Conservation (phyloP, 1,140 invertebrate species). For the Drosophila littoralis region DNA sequence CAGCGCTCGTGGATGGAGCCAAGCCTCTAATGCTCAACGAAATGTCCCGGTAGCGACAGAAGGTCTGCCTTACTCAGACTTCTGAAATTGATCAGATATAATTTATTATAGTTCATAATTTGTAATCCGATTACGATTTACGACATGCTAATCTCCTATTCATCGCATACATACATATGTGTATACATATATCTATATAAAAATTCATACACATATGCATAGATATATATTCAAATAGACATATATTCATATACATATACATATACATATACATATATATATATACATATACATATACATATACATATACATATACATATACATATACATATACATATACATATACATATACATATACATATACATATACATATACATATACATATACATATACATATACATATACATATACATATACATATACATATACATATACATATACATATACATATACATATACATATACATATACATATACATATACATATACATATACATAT, state of each 20-base stretch:
- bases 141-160: slow-evolving; percentile 25
- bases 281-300: too few relatives aligned
- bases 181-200: not conserved
- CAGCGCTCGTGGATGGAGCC: slow-evolving; percentile 91
- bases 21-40: not conserved
- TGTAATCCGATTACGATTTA: slow-evolving; percentile 46
- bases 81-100: slow-evolving; percentile 35
- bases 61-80: slow-evolving; percentile 67
- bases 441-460: too few relatives aligned
- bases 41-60: slow-evolving; percentile 1
- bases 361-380: not conserved
- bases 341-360: slow-evolving; percentile 6
- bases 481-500: too few relatives aligned
- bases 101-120: not conserved
- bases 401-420: too few relatives aligned
- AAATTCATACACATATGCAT: too few relatives aligned
- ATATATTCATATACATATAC: too few relatives aligned
- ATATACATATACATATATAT: too few relatives aligned
- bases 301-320: too few relatives aligned
- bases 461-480: too few relatives aligned
- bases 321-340: not conserved
- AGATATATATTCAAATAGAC: not conserved
- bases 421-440: too few relatives aligned
- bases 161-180: not conserved
- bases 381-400: not conserved